phyloP scores from a whole-genome alignment of 2,888 invertebrate species.

The Dorcus parallelipipedus region DNA sequence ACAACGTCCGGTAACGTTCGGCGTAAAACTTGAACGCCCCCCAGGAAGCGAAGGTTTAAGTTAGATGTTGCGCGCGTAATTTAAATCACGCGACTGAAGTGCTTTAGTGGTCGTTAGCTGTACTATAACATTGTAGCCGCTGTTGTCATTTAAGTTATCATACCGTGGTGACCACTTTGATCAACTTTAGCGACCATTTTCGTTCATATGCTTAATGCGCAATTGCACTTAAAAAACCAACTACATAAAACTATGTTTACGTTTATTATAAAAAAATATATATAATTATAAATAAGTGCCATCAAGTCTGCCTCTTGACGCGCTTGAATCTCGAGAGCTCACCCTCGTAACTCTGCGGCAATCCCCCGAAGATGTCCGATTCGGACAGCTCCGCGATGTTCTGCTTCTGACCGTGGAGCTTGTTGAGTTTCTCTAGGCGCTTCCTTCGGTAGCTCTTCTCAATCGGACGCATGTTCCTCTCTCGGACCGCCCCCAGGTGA shows the following conservation, averaged over 20 bases:
- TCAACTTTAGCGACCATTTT: too few relatives aligned
- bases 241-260: constrained; percentile 11
- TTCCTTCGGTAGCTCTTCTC: constrained; percentile 16
- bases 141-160: too few relatives aligned
- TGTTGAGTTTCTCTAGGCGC: constrained; percentile 14
- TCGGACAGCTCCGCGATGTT: constrained; percentile 37
- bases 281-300: constrained; percentile 21
- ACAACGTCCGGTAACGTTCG: too few relatives aligned
- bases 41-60: too few relatives aligned
- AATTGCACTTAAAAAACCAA: constrained; percentile 2
- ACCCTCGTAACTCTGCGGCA: constrained; percentile 46
- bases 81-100: too few relatives aligned
- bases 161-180: too few relatives aligned
- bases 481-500: constrained; percentile 32
- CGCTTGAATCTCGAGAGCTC: constrained; percentile 45
- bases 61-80: too few relatives aligned
- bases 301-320: constrained; percentile 34
- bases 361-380: constrained; percentile 45
- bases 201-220: too few relatives aligned
- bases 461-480: constrained; percentile 30
- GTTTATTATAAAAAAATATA: constrained; percentile 20
- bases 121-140: too few relatives aligned
- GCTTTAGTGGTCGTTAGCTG: too few relatives aligned
- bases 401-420: constrained; percentile 8
- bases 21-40: too few relatives aligned